phyloP scores from a whole-genome alignment of 1,140 invertebrate genomes.

The Temnothorax nylanderi region DNA sequence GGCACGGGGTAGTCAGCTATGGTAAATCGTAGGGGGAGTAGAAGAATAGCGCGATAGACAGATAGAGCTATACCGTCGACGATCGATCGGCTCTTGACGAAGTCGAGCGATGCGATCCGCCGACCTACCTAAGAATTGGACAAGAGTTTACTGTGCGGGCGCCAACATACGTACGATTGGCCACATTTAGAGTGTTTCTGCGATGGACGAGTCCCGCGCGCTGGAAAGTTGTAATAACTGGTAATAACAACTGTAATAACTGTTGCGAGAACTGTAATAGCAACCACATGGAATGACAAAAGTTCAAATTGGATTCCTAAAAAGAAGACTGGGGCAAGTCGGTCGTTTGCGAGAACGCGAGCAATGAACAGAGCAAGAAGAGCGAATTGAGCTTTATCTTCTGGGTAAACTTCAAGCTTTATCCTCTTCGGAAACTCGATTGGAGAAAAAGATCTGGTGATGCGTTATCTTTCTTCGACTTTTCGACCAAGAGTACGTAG shows the following conservation, averaged over 20 bases:
- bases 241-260: slow-evolving; percentile 24
- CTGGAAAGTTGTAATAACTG: slow-evolving; percentile 60
- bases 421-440: background rate
- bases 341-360: background rate
- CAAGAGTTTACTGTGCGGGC: slow-evolving; percentile 85
- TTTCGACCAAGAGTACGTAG: background rate
- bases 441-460: background rate
- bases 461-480: background rate
- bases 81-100: slow-evolving; percentile 64
- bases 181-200: slow-evolving; percentile 78
- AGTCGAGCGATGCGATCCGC: slow-evolving; percentile 65
- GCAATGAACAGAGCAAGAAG: too few species aligned
- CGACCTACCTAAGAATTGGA: slow-evolving; percentile 84
- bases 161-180: slow-evolving; percentile 82
- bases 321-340: background rate
- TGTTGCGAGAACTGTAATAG: slow-evolving; percentile 4
- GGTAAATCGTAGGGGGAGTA: slow-evolving; percentile 67
- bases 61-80: slow-evolving; percentile 79
- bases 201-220: slow-evolving; percentile 63
- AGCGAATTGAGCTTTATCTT: background rate
- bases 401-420: background rate
- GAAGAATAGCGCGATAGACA: slow-evolving; percentile 81
- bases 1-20: slow-evolving; percentile 30
- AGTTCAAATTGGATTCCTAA: background rate
- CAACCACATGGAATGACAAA: background rate